Percentiles rank a stretch among this genome's conserved stretches.
Evolutionary conservation across 2,888 invertebrate species (phyloP).

Genomic region (Masnerella sp.): DNA sequence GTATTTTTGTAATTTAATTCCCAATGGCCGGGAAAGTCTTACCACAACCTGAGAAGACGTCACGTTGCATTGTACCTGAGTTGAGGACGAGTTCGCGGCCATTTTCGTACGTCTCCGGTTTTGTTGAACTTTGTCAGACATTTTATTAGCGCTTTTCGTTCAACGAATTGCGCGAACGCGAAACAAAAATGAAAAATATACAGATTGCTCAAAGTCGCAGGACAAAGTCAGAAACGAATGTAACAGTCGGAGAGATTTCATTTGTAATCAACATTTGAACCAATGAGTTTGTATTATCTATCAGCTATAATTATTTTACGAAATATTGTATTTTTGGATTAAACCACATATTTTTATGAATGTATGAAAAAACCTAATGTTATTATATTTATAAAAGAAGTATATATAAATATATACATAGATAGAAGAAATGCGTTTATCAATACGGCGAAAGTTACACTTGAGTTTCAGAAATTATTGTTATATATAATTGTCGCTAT

Average conservation of each 20-base stretch:
- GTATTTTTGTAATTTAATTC: constrained; percentile 34
- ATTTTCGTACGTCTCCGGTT: constrained; percentile 28
- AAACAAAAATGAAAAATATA: neutral
- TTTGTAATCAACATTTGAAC: constrained; percentile 65
- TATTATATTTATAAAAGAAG: constrained; percentile 54
- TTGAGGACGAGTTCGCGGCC: constrained; percentile 52
- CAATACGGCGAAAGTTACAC: constrained; percentile 57
- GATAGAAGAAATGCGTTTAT: constrained; percentile 67
- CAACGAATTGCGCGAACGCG: neutral
- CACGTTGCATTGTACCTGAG: constrained; percentile 75
- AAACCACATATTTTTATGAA: constrained; percentile 59
- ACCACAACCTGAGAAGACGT: constrained; percentile 37
- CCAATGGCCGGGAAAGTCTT: constrained; percentile 27
- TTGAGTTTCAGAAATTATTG: constrained; percentile 59
- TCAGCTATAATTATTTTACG: constrained; percentile 64
- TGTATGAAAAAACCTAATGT: constrained; percentile 41
- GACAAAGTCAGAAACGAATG: constrained; percentile 35
- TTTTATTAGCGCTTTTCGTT: too few species aligned
- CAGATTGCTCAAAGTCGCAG: constrained; percentile 50
- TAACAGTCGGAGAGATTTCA: constrained; percentile 64
- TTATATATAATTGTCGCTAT: constrained; percentile 44
- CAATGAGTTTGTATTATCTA: constrained; percentile 69
- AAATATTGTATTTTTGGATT: constrained; percentile 65
- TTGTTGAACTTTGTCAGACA: constrained; percentile 34
- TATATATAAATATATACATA: constrained; percentile 21